Evolutionary conservation across 2,113 vertebrate species (phyloP).

Genomic region (Grantiella picta): DNA sequence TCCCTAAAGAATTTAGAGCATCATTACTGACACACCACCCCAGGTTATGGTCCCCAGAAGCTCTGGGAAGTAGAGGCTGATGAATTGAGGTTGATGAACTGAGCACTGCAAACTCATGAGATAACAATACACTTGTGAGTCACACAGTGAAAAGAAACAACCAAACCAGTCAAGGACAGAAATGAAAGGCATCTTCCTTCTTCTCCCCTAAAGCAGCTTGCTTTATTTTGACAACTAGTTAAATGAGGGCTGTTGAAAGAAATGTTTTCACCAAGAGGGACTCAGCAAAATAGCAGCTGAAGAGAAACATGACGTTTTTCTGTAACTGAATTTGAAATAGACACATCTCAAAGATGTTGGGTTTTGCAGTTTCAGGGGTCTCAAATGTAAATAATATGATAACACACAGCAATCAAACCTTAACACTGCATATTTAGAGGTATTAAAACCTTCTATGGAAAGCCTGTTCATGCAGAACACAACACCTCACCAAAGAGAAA

Average conservation of each 20-base stretch:
- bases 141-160: neutral
- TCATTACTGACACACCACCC: accelerated
- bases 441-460: neutral
- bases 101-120: neutral
- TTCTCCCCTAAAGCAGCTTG: neutral
- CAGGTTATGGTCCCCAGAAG: accelerated
- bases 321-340: neutral
- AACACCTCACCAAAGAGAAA: neutral
- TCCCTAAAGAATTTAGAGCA: neutral
- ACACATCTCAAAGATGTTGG: neutral
- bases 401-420: neutral
- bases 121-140: no score
- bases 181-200: neutral
- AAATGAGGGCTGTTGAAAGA: neutral
- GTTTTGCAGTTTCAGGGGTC: neutral
- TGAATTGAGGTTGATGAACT: neutral
- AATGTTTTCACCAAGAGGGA: neutral
- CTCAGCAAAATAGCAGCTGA: neutral
- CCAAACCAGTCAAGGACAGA: neutral
- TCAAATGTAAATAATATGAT: neutral
- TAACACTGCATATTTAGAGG: neutral
- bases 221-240: neutral
- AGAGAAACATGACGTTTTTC: neutral
- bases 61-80: neutral
- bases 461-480: neutral